Evolutionary conservation across 2,113 vertebrate species (phyloP).

Genomic region (Engraulis encrasicolus): DNA sequence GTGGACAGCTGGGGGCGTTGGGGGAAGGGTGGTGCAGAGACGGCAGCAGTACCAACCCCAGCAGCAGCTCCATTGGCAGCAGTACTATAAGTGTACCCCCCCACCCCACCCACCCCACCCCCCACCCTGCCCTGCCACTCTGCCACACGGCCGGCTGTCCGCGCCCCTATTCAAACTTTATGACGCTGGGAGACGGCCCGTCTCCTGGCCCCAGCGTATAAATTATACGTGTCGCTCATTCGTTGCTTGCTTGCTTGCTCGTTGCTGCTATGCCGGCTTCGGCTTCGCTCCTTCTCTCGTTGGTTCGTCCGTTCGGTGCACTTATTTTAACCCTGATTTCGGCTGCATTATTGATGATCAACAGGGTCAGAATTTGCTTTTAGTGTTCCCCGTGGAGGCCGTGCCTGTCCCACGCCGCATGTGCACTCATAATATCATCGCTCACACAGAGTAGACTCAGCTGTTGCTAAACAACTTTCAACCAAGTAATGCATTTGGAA

Average conservation of each 20-base stretch:
- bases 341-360: conserved; percentile 89
- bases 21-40: too few species aligned
- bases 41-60: conserved; percentile 64
- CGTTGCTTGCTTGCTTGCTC: conserved; percentile 41
- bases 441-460: conserved; percentile 61
- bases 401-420: conserved; percentile 55
- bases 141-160: conserved; percentile 7
- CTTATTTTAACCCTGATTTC: conserved; percentile 88
- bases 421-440: conserved; percentile 79
- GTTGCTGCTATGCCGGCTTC: too few species aligned
- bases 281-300: too few species aligned
- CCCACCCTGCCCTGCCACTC: conserved; percentile 35
- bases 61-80: conserved; percentile 66
- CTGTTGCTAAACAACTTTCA: conserved; percentile 49
- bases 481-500: conserved; percentile 42
- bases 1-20: conserved; percentile 76
- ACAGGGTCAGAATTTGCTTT: conserved; percentile 84
- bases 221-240: conserved; percentile 76
- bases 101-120: too few species aligned
- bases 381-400: conserved; percentile 77
- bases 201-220: conserved; percentile 67
- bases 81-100: conserved; percentile 27
- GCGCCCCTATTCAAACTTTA: conserved; percentile 85
- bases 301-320: conserved; percentile 77
- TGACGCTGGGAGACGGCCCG: conserved; percentile 75